phyloP scores from a whole-genome alignment of 2,888 invertebrate species.

The Nomada fabriciana region DNA sequence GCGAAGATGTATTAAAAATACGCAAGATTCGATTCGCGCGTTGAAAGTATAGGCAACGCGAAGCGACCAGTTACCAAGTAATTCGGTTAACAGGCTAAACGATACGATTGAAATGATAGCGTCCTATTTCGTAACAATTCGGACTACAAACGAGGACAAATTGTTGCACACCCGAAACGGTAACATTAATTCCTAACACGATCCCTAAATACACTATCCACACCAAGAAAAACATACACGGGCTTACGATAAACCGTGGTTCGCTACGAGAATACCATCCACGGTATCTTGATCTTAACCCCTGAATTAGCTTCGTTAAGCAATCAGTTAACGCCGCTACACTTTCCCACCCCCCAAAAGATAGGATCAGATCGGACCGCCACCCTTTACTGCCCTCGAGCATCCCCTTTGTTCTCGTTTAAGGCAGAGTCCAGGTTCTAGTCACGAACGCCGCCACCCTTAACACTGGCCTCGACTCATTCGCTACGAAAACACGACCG shows the following conservation, averaged over 20 bases:
- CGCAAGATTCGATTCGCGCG: too few species aligned
- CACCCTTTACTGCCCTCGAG: conserved; percentile 4
- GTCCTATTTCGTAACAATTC: too few species aligned
- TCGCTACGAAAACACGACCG: conserved; percentile 28
- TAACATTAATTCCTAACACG: conserved; percentile 18
- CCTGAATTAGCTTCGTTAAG: conserved; percentile 11
- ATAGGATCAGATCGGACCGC: not conserved
- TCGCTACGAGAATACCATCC: not conserved
- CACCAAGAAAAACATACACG: not conserved
- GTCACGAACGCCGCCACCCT: conserved; percentile 11
- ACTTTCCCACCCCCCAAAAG: not conserved
- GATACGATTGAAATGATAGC: too few species aligned
- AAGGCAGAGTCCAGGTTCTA: conserved; percentile 25
- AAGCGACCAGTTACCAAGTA: too few species aligned
- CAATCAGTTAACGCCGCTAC: not conserved
- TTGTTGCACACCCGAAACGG: conserved; percentile 3
- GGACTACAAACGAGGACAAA: not conserved
- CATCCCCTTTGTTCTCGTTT: not conserved
- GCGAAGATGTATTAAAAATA: too few species aligned
- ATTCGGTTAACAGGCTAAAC: too few species aligned
- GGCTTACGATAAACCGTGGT: not conserved
- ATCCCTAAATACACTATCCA: conserved; percentile 16
- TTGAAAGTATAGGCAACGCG: too few species aligned
- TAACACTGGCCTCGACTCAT: conserved; percentile 17
- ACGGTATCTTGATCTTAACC: conserved; percentile 1